phyloP scores from a whole-genome alignment of 2,888 invertebrate species.

The Halictus quadricinctus region DNA sequence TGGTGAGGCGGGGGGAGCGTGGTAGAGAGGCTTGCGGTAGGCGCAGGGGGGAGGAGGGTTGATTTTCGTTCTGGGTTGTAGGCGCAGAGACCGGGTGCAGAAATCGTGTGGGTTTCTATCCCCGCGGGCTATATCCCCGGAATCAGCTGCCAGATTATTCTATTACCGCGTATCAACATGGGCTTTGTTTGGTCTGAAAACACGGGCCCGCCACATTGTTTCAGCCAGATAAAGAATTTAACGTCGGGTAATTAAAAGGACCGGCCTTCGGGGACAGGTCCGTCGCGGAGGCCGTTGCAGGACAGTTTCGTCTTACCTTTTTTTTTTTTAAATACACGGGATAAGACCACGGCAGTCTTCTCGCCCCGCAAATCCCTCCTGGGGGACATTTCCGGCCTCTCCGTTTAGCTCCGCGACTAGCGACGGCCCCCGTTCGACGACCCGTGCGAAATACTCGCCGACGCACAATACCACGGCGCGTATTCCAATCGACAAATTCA shows the following conservation, averaged over 20 bases:
- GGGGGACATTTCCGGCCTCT: constrained; percentile 63
- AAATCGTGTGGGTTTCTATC: constrained; percentile 80
- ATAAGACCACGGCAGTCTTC: constrained; percentile 50
- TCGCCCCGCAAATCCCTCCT: constrained; percentile 64
- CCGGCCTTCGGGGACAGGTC: constrained; percentile 59
- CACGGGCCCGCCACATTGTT: constrained; percentile 85
- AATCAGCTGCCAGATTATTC: constrained; percentile 87
- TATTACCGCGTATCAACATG: constrained; percentile 88
- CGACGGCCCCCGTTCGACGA: not conserved
- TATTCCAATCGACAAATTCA: not conserved
- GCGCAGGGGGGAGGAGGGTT: constrained; percentile 58
- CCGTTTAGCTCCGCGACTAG: constrained; percentile 25
- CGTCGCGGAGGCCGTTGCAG: constrained; percentile 26
- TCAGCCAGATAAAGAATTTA: constrained; percentile 88
- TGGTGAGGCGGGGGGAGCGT: constrained; percentile 33
- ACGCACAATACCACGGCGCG: too few relatives aligned
- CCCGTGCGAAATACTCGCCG: not conserved
- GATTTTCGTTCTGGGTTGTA: constrained; percentile 76
- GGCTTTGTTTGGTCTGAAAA: constrained; percentile 88
- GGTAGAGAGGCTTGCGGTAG: constrained; percentile 13
- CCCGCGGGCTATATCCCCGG: constrained; percentile 82
- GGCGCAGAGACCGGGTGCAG: constrained; percentile 71
- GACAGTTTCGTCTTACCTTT: constrained; percentile 28
- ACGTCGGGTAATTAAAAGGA: constrained; percentile 86
- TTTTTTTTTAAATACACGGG: constrained; percentile 33